phyloP scores from a whole-genome alignment of 2,797 vertebrate genomes.

The Aulostomus chinensis region DNA sequence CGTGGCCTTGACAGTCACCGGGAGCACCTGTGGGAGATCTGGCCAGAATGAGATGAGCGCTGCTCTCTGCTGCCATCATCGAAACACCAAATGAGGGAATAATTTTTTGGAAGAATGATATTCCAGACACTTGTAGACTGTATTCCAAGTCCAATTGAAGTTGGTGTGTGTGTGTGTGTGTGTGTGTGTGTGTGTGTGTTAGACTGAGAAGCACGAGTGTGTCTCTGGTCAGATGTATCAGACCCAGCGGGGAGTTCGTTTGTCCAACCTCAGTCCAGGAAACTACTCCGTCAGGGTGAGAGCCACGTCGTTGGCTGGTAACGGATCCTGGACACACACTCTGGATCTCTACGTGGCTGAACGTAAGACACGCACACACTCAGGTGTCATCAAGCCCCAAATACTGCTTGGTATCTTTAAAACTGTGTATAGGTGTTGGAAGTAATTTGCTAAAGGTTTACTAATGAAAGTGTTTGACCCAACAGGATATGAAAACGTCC shows the following conservation, averaged over 20 bases:
- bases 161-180: background rate
- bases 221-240: constrained; percentile 90
- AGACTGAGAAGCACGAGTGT: constrained; percentile 90
- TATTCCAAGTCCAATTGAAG: no score
- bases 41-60: no score
- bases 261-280: constrained; percentile 89
- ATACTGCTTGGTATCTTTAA: background rate
- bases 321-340: constrained; percentile 93
- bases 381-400: no score
- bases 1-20: no score
- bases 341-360: constrained; percentile 90
- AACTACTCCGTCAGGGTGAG: constrained; percentile 94
- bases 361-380: constrained; percentile 75
- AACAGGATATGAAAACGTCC: constrained; percentile 83
- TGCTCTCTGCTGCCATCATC: no score
- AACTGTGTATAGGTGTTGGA: background rate
- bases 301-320: constrained; percentile 93
- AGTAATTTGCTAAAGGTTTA: background rate
- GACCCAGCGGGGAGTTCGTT: constrained; percentile 82
- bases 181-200: background rate
- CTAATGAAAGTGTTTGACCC: constrained; percentile 48
- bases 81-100: no score
- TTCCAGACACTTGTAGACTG: no score
- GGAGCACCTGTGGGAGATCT: no score
- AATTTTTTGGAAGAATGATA: no score